Evolutionary conservation across 1,140 invertebrate genomes (phyloP).

Genomic region (Wiebesia pumilae): DNA sequence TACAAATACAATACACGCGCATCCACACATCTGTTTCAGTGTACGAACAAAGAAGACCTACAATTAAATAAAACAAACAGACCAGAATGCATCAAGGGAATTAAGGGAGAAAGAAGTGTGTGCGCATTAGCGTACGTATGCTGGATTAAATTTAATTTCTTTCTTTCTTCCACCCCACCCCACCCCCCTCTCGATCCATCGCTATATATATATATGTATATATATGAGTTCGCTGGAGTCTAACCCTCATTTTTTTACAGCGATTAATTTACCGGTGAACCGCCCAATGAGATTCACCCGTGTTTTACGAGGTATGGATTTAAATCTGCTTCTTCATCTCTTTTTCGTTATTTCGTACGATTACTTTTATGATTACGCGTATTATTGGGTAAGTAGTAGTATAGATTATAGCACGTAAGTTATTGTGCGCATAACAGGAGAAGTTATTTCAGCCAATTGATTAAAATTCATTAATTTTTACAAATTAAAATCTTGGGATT

Average conservation of each 20-base stretch:
- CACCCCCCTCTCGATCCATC: too few relatives aligned
- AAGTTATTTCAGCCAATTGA: too few relatives aligned
- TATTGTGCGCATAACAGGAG: background rate
- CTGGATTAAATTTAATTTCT: constrained; percentile 36
- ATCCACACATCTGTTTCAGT: background rate
- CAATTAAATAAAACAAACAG: constrained; percentile 43
- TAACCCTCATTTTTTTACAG: background rate
- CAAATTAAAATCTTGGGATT: too few relatives aligned
- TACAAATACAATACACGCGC: background rate
- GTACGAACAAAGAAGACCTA: constrained; percentile 10
- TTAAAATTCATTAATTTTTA: too few relatives aligned
- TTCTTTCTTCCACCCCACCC: background rate
- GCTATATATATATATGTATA: background rate
- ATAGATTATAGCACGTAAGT: background rate
- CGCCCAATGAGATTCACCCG: background rate
- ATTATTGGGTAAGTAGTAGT: background rate
- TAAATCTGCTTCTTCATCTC: background rate
- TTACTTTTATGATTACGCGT: constrained; percentile 7
- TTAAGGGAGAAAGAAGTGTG: background rate
- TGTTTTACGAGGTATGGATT: constrained; percentile 1
- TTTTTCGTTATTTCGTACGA: background rate
- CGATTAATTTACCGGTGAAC: constrained; percentile 36
- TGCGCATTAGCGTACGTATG: background rate
- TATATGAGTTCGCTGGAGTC: background rate
- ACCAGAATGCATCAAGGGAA: constrained; percentile 1